Evolutionary conservation across 2,113 vertebrate species (phyloP).

Genomic region (Brachypodius melanocephalos): DNA sequence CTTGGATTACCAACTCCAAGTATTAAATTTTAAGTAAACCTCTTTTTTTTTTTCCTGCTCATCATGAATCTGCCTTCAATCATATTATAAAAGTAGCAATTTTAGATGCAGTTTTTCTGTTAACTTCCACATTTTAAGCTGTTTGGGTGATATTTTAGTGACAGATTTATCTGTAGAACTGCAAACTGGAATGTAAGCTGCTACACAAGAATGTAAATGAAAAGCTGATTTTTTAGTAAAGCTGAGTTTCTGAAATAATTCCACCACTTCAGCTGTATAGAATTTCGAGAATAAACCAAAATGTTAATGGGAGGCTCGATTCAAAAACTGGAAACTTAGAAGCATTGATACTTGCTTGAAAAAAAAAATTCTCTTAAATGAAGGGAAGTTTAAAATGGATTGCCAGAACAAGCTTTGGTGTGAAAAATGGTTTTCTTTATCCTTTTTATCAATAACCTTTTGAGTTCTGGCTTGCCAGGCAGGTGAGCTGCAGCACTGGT

Average conservation of each 20-base stretch:
- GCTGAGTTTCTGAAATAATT: slow-evolving; percentile 7
- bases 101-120: neutral
- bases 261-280: neutral
- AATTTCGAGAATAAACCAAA: neutral
- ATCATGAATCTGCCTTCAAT: neutral
- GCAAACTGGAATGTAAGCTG: neutral
- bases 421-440: neutral
- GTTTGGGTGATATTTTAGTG: slow-evolving; percentile 9
- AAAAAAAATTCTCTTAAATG: neutral
- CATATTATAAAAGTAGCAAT: neutral
- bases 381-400: neutral
- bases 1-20: neutral
- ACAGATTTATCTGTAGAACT: slow-evolving; percentile 3
- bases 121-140: neutral
- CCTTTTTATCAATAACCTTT: neutral
- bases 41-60: neutral
- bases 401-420: neutral
- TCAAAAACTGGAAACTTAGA: neutral
- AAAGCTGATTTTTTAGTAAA: slow-evolving; percentile 3
- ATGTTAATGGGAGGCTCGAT: neutral
- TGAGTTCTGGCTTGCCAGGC: neutral
- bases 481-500: neutral
- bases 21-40: neutral
- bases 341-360: neutral
- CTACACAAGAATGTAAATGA: neutral